These are phyloP conservation scores for Smithornis capensis DNA, from an alignment of 2,113 vertebrate species.

Conservation along the genomic window DNA sequence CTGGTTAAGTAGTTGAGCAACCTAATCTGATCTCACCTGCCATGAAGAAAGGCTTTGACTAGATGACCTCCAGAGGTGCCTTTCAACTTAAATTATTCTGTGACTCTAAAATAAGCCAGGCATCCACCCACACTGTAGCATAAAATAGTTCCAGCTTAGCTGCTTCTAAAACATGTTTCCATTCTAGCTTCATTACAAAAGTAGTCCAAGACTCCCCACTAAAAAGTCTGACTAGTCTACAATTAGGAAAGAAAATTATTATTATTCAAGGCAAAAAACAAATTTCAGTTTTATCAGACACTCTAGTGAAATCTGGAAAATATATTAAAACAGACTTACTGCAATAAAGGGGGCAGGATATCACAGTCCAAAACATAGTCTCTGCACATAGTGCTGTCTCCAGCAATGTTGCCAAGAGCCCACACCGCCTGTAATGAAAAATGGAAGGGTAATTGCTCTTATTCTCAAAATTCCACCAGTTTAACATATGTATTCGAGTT, in stretches of 20 bases:
- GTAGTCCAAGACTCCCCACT: background rate
- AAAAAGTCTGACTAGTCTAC: background rate
- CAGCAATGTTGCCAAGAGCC: slow-evolving; percentile 98
- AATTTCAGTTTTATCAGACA: background rate
- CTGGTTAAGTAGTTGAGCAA: background rate
- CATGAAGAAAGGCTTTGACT: background rate
- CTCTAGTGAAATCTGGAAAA: background rate
- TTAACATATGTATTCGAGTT: background rate
- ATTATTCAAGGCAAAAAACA: background rate
- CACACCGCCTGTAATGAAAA: slow-evolving; percentile 88
- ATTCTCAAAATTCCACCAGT: background rate
- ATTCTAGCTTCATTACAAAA: background rate
- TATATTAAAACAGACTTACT: slow-evolving; percentile 80
- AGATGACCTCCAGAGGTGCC: slow-evolving; percentile 14
- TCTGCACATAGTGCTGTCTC: slow-evolving; percentile 97
- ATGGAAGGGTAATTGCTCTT: background rate
- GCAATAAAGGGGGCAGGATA: slow-evolving; percentile 92
- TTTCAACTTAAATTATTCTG: slow-evolving; percentile 8
- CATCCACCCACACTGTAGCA: slow-evolving; percentile 3
- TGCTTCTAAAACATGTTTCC: background rate
- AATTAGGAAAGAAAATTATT: background rate
- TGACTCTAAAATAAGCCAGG: background rate
- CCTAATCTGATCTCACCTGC: slow-evolving; percentile 22
- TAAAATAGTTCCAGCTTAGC: slow-evolving; percentile 23
- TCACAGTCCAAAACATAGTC: slow-evolving; percentile 97